These are phyloP conservation scores for Pangasianodon hypophthalmus DNA, from an alignment of 2,113 vertebrate species.

Conservation along the genomic window DNA sequence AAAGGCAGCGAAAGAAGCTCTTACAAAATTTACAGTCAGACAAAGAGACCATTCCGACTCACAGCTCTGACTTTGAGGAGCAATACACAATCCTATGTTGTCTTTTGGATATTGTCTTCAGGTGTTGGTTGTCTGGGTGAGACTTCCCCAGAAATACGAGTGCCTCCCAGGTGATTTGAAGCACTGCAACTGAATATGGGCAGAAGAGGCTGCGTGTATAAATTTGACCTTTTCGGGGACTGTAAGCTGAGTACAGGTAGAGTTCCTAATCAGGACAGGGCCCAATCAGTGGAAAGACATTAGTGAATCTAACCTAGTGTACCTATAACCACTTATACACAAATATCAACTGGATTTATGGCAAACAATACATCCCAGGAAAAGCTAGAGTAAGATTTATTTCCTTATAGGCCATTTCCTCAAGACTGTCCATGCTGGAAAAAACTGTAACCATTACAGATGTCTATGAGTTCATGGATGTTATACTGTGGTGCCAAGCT, in stretches of 20 bases:
- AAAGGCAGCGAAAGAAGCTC: constrained; percentile 8
- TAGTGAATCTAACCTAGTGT: neutral
- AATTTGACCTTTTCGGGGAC: constrained; percentile 30
- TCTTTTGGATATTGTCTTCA: constrained; percentile 6
- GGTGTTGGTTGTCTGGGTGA: constrained; percentile 17
- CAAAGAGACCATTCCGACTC: neutral
- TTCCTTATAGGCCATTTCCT: neutral
- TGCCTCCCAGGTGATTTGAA: constrained; percentile 7
- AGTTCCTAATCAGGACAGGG: neutral
- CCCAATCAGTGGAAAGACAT: neutral
- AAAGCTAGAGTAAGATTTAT: neutral
- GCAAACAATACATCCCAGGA: neutral
- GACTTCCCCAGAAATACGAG: constrained; percentile 24
- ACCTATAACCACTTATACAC: neutral
- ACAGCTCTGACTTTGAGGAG: neutral
- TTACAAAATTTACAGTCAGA: neutral
- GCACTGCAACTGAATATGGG: constrained; percentile 45
- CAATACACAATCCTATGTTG: neutral
- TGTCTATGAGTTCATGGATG: neutral
- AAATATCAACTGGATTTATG: neutral
- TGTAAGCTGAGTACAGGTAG: constrained; percentile 38
- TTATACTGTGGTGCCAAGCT: neutral
- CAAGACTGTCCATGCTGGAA: neutral
- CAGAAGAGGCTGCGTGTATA: constrained; percentile 15
- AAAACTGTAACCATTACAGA: neutral